These are phyloP conservation scores for Phallusia fumigata DNA, from an alignment of 23 tunicate species.

Conservation along the genomic window DNA sequence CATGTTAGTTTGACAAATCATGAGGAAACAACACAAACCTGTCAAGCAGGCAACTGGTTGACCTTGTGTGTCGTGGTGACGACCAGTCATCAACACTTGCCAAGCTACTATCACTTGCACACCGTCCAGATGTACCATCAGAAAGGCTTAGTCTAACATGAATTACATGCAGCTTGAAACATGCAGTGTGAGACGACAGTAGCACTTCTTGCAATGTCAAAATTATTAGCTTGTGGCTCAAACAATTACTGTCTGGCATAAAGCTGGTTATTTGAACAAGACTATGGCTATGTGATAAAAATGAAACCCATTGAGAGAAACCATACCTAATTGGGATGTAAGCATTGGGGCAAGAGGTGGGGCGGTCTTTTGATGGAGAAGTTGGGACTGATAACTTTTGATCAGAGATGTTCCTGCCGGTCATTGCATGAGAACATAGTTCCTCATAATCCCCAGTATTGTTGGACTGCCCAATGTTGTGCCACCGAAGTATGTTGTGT, in stretches of 20 bases:
- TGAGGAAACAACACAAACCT: conserved; percentile 4
- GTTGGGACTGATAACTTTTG: background rate
- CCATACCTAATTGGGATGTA: background rate
- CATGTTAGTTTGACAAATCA: conserved; percentile 2
- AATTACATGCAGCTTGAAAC: conserved; percentile 7
- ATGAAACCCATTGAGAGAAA: too few relatives aligned
- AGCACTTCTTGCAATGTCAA: background rate
- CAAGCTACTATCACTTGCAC: conserved; percentile 7
- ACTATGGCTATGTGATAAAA: too few relatives aligned
- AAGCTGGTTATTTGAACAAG: too few relatives aligned
- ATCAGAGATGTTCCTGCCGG: background rate
- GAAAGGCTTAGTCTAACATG: conserved; percentile 16
- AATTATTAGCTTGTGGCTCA: too few relatives aligned
- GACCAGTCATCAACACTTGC: conserved; percentile 21
- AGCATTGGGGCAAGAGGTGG: background rate
- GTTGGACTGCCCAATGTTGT: background rate
- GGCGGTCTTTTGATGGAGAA: background rate
- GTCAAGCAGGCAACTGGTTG: conserved; percentile 20
- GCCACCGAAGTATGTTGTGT: conserved; percentile 17
- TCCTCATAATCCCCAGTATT: background rate
- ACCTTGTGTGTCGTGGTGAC: conserved; percentile 27
- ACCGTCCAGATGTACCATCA: background rate
- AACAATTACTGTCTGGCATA: too few relatives aligned
- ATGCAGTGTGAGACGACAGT: background rate
- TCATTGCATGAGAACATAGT: background rate